Evolutionary conservation across 2,888 invertebrate species (phyloP).

Genomic region (Melanophora roralis): DNA sequence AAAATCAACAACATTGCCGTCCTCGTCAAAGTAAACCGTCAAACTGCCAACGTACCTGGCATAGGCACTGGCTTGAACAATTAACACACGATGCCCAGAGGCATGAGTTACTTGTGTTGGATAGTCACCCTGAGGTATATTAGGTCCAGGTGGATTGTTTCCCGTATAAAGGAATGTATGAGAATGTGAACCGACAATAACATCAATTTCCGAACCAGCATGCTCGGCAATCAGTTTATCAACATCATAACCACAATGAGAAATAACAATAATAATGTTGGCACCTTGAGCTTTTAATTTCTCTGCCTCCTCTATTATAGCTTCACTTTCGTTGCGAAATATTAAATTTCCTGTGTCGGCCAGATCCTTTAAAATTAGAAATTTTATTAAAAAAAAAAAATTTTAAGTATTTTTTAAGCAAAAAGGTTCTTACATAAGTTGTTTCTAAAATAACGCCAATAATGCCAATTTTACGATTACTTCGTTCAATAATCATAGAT

Average conservation of each 20-base stretch:
- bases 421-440: constrained; percentile 79
- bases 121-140: constrained; percentile 81
- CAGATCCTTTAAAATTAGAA: constrained; percentile 78
- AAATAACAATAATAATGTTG: constrained; percentile 88
- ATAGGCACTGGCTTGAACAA: constrained; percentile 86
- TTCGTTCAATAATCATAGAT: constrained; percentile 81
- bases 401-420: neutral
- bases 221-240: constrained; percentile 83
- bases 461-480: constrained; percentile 84
- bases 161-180: constrained; percentile 87
- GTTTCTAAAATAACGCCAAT: constrained; percentile 86
- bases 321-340: constrained; percentile 84
- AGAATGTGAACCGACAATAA: constrained; percentile 91
- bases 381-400: neutral
- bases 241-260: constrained; percentile 86
- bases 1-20: constrained; percentile 82
- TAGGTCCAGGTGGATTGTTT: constrained; percentile 79
- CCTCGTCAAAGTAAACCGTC: constrained; percentile 83
- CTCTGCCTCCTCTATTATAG: constrained; percentile 83
- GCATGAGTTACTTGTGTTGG: constrained; percentile 80
- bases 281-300: constrained; percentile 81
- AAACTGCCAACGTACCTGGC: constrained; percentile 88
- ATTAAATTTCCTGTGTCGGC: constrained; percentile 82
- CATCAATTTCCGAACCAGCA: constrained; percentile 83
- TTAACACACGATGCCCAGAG: constrained; percentile 76